phyloP scores from a whole-genome alignment of 2,797 vertebrate genomes.

The Danionella dracula region DNA sequence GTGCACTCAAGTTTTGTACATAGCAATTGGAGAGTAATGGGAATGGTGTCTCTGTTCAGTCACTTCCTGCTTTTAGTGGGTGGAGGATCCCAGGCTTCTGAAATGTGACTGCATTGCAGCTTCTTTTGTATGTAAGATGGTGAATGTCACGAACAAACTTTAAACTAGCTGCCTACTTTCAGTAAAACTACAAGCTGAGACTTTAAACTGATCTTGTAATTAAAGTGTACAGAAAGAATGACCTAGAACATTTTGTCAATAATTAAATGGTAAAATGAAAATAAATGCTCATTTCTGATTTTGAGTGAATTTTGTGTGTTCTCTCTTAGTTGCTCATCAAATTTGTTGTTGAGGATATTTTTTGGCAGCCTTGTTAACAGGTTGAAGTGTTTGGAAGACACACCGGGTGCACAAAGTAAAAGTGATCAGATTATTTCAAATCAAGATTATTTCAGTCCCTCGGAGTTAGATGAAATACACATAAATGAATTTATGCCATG shows the following conservation, averaged over 20 bases:
- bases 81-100: constrained; percentile 62
- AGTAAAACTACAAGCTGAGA: constrained; percentile 62
- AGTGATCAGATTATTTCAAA: no score
- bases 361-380: background rate
- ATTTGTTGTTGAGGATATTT: background rate
- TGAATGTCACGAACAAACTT: constrained; percentile 65
- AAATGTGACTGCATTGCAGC: constrained; percentile 61
- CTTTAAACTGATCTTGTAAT: constrained; percentile 84
- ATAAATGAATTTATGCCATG: no score
- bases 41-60: constrained; percentile 73
- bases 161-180: constrained; percentile 79
- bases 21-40: constrained; percentile 87
- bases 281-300: constrained; percentile 2
- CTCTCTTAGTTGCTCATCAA: background rate
- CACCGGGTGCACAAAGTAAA: no score
- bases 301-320: background rate
- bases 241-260: constrained; percentile 82
- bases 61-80: constrained; percentile 61
- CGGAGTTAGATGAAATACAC: no score
- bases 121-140: constrained; percentile 68
- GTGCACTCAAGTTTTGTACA: constrained; percentile 82
- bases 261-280: constrained; percentile 82
- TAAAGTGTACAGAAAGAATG: constrained; percentile 86
- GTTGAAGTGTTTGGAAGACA: no score
- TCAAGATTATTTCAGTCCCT: no score